Percentiles rank a stretch among this genome's conserved stretches.
Conservation (phyloP, 2,113 vertebrate genomes). For the Ia io region DNA sequence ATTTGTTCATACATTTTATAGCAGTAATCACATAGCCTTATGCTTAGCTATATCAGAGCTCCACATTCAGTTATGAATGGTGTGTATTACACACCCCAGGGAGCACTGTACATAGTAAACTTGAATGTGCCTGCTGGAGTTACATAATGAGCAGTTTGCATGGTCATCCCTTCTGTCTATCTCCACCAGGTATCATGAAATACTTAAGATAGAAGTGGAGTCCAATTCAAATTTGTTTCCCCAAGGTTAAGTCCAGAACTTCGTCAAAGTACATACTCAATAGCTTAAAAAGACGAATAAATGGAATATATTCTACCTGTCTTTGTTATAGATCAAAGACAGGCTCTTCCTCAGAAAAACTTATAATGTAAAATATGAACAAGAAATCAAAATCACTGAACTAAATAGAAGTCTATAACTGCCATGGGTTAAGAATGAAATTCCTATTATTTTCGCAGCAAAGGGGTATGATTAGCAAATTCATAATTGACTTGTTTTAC, state of each 20-base stretch:
- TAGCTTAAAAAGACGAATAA: neutral
- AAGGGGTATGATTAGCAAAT: constrained; percentile 38
- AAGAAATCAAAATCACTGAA: constrained; percentile 41
- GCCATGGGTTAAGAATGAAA: constrained; percentile 7
- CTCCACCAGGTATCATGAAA: neutral
- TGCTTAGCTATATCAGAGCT: neutral
- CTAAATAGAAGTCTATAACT: neutral
- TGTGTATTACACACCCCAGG: neutral
- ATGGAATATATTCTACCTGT: neutral
- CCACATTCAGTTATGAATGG: neutral
- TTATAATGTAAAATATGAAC: neutral
- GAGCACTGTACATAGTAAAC: neutral
- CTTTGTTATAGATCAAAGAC: neutral
- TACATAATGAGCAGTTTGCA: neutral
- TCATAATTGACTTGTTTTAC: constrained; percentile 45
- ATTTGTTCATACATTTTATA: neutral
- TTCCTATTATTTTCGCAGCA: constrained; percentile 22
- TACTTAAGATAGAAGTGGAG: neutral
- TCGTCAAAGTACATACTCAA: neutral
- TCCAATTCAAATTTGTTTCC: neutral
- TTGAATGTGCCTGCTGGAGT: neutral
- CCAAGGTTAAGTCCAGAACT: neutral
- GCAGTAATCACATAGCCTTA: neutral
- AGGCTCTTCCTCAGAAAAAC: neutral
- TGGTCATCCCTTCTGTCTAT: neutral